phyloP scores from a whole-genome alignment of 2,888 invertebrate species.

The Biston betularia region DNA sequence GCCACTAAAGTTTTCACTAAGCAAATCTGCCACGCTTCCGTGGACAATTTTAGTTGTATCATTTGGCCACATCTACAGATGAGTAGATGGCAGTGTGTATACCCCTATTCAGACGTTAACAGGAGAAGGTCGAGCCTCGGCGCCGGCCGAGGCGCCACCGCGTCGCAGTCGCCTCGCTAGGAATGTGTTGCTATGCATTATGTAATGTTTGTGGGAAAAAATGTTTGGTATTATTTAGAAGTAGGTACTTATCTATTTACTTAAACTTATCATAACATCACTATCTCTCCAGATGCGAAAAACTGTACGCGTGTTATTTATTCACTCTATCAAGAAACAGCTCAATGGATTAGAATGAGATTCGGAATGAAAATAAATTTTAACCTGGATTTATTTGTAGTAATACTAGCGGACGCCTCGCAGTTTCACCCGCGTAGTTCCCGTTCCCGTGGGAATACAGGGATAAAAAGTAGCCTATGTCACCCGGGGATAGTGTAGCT shows the following conservation, averaged over 20 bases:
- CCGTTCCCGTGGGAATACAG: no score
- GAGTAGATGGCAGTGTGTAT: constrained; percentile 1
- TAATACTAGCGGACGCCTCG: no score
- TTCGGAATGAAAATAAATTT: no score
- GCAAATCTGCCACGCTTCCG: not conserved
- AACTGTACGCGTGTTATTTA: no score
- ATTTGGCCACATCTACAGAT: not conserved
- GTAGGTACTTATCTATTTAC: constrained; percentile 3
- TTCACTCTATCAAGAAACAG: no score
- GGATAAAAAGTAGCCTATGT: no score
- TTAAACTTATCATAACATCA: no score
- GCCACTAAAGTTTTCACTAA: not conserved
- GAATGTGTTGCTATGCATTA: constrained; percentile 56
- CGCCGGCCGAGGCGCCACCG: constrained; percentile 59
- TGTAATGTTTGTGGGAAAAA: constrained; percentile 30
- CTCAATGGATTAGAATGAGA: no score
- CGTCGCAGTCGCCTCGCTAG: constrained; percentile 49
- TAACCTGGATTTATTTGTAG: no score
- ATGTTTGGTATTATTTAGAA: not conserved
- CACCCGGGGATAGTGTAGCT: no score
- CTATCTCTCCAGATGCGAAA: no score
- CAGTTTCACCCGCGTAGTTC: no score
- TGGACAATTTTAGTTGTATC: not conserved
- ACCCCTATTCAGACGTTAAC: constrained; percentile 33
- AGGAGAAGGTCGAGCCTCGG: constrained; percentile 59